A percentile compares a stretch with the other conserved stretches of the same genome.
Evolutionary conservation across 2,888 invertebrate species (phyloP).

Genomic region (Coleophora flavipennella): DNA sequence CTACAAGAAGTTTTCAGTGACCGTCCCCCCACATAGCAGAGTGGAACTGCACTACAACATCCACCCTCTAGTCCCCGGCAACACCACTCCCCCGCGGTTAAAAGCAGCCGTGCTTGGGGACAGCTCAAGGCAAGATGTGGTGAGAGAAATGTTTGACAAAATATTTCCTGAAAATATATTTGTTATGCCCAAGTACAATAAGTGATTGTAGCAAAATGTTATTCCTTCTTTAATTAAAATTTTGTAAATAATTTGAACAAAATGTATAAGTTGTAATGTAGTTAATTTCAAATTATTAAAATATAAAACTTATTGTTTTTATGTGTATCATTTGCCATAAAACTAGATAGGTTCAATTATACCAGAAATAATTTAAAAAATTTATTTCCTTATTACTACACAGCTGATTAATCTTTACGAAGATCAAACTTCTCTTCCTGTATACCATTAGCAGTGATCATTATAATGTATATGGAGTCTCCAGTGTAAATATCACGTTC

Average conservation of each 20-base stretch:
- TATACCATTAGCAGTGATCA: conserved; percentile 91
- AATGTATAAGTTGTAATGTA: conserved; percentile 41
- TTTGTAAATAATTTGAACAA: conserved; percentile 64
- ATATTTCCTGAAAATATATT: conserved; percentile 64
- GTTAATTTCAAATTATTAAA: conserved; percentile 41
- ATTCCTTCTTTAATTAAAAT: conserved; percentile 29
- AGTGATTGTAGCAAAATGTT: conserved; percentile 43
- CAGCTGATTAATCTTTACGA: conserved; percentile 81
- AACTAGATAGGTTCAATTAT: no score
- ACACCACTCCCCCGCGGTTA: conserved; percentile 78
- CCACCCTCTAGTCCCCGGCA: conserved; percentile 83
- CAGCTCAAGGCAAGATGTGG: conserved; percentile 42
- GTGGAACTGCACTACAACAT: conserved; percentile 82
- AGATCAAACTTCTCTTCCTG: conserved; percentile 82
- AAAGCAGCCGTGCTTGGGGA: conserved; percentile 65
- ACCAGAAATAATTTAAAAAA: conserved; percentile 21
- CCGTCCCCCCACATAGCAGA: conserved; percentile 74
- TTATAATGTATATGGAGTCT: conserved; percentile 87
- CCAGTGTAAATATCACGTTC: conserved; percentile 99
- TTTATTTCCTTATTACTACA: conserved; percentile 13
- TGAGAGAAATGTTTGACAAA: conserved; percentile 64
- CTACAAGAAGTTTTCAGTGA: conserved; percentile 84
- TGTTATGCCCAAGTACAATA: conserved; percentile 70
- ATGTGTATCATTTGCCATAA: conserved; percentile 11
- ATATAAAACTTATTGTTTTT: conserved; percentile 48